phyloP scores from a whole-genome alignment of 2,113 vertebrate species.

The Sitta europaea region DNA sequence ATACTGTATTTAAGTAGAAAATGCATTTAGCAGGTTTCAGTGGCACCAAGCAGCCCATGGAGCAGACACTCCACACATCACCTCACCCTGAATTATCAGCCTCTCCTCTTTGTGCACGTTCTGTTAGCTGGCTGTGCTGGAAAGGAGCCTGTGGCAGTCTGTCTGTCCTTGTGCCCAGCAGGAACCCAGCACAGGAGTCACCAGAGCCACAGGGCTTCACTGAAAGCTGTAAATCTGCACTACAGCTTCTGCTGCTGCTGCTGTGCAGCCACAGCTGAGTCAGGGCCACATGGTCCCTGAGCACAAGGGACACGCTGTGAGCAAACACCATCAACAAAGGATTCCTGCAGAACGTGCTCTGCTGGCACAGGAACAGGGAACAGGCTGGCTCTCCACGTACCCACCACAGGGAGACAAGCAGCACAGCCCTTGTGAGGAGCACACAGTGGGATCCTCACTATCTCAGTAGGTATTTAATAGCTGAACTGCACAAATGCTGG shows the following conservation, averaged over 20 bases:
- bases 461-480: neutral
- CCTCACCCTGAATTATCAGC: neutral
- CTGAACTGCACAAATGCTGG: neutral
- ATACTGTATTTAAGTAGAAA: neutral
- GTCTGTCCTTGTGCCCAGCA: neutral
- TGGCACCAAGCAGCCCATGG: neutral
- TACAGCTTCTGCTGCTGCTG: neutral
- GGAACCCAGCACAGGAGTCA: neutral
- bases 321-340: neutral
- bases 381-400: rapidly evolving
- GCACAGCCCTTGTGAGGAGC: neutral
- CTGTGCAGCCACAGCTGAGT: neutral
- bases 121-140: neutral
- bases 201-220: neutral
- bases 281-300: neutral
- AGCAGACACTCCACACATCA: neutral
- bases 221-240: neutral
- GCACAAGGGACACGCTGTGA: neutral
- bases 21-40: neutral
- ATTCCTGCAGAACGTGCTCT: neutral
- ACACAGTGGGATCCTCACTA: neutral
- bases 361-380: neutral
- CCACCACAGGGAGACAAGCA: neutral
- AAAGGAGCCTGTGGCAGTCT: neutral
- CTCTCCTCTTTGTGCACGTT: neutral